phyloP scores from a whole-genome alignment of 2,113 vertebrate genomes.

The Illadopsis cleaveri region DNA sequence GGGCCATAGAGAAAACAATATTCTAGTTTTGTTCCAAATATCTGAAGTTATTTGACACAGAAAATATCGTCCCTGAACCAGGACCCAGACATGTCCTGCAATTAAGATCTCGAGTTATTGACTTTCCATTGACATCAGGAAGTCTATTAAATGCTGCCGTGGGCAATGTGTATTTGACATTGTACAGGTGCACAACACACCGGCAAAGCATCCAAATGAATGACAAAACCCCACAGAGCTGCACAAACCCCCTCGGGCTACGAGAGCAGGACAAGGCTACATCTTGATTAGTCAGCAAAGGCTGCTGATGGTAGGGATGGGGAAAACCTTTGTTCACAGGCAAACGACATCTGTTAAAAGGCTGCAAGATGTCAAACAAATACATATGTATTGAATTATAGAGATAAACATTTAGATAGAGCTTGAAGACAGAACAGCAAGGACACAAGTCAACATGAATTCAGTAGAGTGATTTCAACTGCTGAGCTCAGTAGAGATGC shows the following conservation, averaged over 20 bases:
- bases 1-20: background rate
- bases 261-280: background rate
- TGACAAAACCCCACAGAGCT: background rate
- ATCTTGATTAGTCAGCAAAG: background rate
- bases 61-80: background rate
- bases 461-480: background rate
- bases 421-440: background rate
- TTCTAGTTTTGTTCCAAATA: background rate
- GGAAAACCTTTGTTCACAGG: background rate
- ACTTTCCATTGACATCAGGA: conserved; percentile 31
- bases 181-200: background rate
- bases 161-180: conserved; percentile 42
- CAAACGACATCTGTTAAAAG: background rate
- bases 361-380: background rate
- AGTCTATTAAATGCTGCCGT: conserved; percentile 45
- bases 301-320: background rate
- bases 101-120: conserved; percentile 47
- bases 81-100: background rate
- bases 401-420: background rate
- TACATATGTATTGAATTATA: background rate
- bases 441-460: background rate
- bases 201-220: background rate
- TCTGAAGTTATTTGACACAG: background rate
- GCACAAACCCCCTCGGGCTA: background rate
- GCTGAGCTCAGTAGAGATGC: rapidly evolving